These are phyloP conservation scores for Phyllotreta cruciferae DNA, from an alignment of 2,888 invertebrate genomes.

Conservation along the genomic window DNA sequence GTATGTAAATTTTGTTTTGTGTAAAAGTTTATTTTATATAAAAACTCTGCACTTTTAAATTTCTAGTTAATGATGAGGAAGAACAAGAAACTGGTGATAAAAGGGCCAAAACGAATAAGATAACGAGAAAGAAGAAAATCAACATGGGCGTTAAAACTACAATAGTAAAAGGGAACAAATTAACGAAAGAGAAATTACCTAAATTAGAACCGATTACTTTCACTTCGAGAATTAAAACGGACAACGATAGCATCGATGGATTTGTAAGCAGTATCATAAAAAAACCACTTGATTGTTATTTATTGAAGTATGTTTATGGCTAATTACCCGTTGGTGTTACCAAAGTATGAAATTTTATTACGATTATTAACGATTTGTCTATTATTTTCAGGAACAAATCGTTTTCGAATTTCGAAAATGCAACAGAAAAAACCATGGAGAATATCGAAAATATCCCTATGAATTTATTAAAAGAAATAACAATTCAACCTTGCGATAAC, in stretches of 20 bases:
- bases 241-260: slow-evolving; percentile 49
- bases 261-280: slow-evolving; percentile 47
- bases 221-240: slow-evolving; percentile 47
- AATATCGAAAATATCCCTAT: too few relatives aligned
- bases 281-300: slow-evolving; percentile 20
- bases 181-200: slow-evolving; percentile 43
- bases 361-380: too few relatives aligned
- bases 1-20: too few relatives aligned
- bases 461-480: too few relatives aligned
- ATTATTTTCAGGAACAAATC: too few relatives aligned
- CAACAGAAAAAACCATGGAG: too few relatives aligned
- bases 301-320: slow-evolving; percentile 30
- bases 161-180: slow-evolving; percentile 46
- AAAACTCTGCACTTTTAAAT: slow-evolving; percentile 3
- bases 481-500: too few relatives aligned
- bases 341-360: too few relatives aligned
- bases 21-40: not conserved
- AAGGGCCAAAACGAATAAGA: slow-evolving; percentile 40
- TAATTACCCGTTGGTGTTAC: not conserved
- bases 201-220: slow-evolving; percentile 50
- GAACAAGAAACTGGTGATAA: slow-evolving; percentile 44
- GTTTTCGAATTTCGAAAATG: too few relatives aligned
- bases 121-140: slow-evolving; percentile 44
- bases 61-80: slow-evolving; percentile 24
- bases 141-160: slow-evolving; percentile 43